Evolutionary conservation across 1,140 invertebrate species (phyloP), one percentile per base, ranked within the genome.

Genomic region (Heliconius himera): DNA sequence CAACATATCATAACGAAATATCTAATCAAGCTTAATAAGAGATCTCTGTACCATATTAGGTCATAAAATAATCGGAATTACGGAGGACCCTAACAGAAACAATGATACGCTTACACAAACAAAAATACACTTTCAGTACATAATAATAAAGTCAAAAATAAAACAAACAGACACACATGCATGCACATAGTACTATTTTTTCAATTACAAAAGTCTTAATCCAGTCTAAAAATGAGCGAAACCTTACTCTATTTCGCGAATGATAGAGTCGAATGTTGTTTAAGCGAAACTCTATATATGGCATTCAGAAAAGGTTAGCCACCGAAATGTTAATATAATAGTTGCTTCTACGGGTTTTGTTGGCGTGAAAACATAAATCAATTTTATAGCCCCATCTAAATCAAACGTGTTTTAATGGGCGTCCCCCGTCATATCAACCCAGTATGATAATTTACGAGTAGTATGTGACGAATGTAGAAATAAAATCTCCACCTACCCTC

Each of bases 331-430:
- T 94, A 94, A 93, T 94, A 93, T 93, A 93, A 94, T 94, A 94
- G 93, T 94, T 93, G 93, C 91, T 93, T 93, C 91, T 90, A 93
- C 90, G 91, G 92, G 91, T 93, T 94, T 94, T 93, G 93, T 94
- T 93, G 90, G 92, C 92, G 92, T 93, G 91, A 94, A 93, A 82
- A 86, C 91, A 95, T 95, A 95, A 95, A 95, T 95, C 93, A 95
- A 94, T 95, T 95, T 95, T 95, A 95, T 95, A 92, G 94, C 90
- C 93, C 91, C 92, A 94, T 95, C 94, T 95, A 95, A 95, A 95
- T 95, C 94, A 95, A 95, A 94, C 93, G 93, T 89, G 92, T 95
- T 95, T 95, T 95, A 95, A 95, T 95, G 94, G 94, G 92, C 89
- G 93, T 89, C 93, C 93, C 94, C 85, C 94, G 94, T 95, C 94